Conservation (phyloP, 2,113 vertebrate species). For the Cyanistes caeruleus region DNA sequence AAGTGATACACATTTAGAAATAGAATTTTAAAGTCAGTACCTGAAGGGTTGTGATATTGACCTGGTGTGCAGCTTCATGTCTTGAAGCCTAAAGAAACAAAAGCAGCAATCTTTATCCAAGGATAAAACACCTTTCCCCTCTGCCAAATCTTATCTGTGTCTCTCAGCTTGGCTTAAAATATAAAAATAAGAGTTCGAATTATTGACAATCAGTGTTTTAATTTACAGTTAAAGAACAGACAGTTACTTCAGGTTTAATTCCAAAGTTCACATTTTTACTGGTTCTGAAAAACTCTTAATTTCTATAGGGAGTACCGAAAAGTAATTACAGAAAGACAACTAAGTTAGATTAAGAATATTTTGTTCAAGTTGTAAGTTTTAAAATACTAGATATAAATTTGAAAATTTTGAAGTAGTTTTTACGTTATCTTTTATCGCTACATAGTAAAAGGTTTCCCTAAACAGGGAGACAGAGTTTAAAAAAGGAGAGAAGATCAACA, state of each 20-base stretch:
- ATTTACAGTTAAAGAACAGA: background rate
- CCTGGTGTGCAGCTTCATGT: conserved; percentile 81
- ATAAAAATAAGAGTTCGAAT: background rate
- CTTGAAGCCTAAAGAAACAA: conserved; percentile 78
- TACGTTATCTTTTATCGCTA: background rate
- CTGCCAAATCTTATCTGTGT: background rate
- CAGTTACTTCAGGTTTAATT: background rate
- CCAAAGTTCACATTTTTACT: background rate
- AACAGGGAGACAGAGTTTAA: background rate
- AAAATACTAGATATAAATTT: background rate
- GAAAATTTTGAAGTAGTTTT: background rate
- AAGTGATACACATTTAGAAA: background rate
- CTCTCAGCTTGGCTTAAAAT: background rate
- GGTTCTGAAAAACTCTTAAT: background rate
- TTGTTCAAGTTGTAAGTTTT: background rate
- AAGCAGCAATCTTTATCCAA: conserved; percentile 6
- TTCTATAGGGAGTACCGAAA: background rate
- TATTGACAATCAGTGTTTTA: background rate
- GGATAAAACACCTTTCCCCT: background rate
- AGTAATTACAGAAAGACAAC: background rate
- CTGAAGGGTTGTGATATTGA: conserved; percentile 86
- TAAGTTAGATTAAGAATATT: background rate
- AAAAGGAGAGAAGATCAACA: background rate
- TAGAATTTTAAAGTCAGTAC: conserved; percentile 63
- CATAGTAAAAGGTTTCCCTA: background rate